Evolutionary conservation across 2,888 invertebrate genomes (phyloP).

Genomic region (Tethea ocularis): DNA sequence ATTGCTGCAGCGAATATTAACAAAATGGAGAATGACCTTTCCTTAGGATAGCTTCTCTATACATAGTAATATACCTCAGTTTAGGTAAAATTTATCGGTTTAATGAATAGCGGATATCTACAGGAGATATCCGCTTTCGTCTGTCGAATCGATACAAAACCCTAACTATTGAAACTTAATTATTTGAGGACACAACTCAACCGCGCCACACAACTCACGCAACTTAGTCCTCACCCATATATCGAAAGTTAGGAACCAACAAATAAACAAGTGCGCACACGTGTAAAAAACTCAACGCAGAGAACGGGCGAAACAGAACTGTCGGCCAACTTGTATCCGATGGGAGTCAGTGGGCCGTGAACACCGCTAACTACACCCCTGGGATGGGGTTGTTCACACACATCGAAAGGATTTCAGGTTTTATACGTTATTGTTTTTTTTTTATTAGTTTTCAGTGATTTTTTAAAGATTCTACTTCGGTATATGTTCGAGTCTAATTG

Average conservation of each 20-base stretch:
- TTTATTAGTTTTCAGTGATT: background rate
- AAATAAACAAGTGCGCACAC: background rate
- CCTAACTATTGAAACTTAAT: background rate
- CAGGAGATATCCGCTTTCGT: no score
- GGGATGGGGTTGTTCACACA: constrained; percentile 19
- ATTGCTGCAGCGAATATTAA: no score
- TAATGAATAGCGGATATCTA: no score
- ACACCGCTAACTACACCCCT: constrained; percentile 35
- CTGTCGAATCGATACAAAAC: background rate
- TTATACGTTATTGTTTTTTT: background rate
- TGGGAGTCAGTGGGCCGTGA: constrained; percentile 40
- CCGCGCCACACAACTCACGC: background rate
- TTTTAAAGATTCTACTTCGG: background rate
- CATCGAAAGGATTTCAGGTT: background rate
- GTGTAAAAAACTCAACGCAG: background rate
- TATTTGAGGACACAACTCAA: background rate
- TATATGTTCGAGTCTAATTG: background rate
- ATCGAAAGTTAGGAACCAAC: background rate
- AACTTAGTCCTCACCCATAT: constrained; percentile 1
- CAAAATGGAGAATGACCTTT: no score
- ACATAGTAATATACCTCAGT: no score
- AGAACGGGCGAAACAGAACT: constrained; percentile 6
- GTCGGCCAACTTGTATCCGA: constrained; percentile 27
- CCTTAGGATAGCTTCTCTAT: no score
- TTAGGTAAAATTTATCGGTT: no score